Conservation (phyloP, 1,140 invertebrate genomes). For the Drosophila insularis region DNA sequence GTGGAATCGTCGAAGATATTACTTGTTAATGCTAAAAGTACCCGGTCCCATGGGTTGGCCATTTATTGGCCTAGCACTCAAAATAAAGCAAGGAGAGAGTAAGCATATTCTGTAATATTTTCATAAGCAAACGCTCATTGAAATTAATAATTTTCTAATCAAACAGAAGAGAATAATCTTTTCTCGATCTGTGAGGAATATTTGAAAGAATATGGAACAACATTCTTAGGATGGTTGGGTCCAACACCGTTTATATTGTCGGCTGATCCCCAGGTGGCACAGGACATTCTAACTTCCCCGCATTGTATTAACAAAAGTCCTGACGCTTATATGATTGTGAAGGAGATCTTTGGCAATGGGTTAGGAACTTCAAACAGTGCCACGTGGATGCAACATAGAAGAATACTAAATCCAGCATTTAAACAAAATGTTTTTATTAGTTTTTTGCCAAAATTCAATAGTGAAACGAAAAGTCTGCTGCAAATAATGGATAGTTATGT, state of each 20-base stretch:
- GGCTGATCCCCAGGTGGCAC: conserved; percentile 44
- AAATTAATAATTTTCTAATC: conserved; percentile 11
- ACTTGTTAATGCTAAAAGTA: conserved; percentile 48
- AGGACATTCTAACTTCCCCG: conserved; percentile 47
- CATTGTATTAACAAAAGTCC: conserved; percentile 41
- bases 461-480: conserved; percentile 35
- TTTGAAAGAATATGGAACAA: conserved; percentile 38
- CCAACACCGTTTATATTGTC: conserved; percentile 39
- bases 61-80: conserved; percentile 41
- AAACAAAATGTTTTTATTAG: conserved; percentile 50
- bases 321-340: not conserved
- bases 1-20: conserved; percentile 60
- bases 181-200: not conserved
- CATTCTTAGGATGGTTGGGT: conserved; percentile 51
- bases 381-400: conserved; percentile 53
- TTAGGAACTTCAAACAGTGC: conserved; percentile 46
- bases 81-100: not conserved
- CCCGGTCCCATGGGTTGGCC: conserved; percentile 64
- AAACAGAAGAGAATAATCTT: conserved; percentile 14
- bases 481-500: conserved; percentile 30
- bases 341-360: conserved; percentile 34
- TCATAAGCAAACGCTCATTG: not conserved
- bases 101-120: not conserved
- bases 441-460: conserved; percentile 64
- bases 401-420: conserved; percentile 54